These are phyloP conservation scores for Neoniphon sammara DNA, from an alignment of 2,797 vertebrate genomes.

Conservation along the genomic window DNA sequence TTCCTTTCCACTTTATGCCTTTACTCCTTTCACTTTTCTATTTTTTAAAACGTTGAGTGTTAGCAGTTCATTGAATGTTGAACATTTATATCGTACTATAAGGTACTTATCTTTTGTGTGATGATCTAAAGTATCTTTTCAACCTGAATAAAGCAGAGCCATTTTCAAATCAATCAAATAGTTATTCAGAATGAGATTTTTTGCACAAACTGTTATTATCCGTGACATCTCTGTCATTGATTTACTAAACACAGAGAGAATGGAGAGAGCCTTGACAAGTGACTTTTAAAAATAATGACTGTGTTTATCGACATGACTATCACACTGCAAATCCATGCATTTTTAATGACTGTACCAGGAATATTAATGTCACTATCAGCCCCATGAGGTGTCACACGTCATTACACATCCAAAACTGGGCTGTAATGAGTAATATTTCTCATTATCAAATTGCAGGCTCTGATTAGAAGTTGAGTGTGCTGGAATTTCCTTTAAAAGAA, in stretches of 20 bases:
- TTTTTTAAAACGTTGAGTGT: not conserved
- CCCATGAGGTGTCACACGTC: conserved; percentile 22
- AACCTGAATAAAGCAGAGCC: not conserved
- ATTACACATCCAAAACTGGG: conserved; percentile 26
- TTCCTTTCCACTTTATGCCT: not conserved
- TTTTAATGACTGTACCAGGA: conserved; percentile 52
- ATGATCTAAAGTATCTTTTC: not conserved
- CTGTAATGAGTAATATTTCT: conserved; percentile 37
- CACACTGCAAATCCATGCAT: conserved; percentile 48
- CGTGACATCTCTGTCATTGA: conserved; percentile 11
- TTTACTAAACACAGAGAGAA: conserved; percentile 12
- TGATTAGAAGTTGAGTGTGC: conserved; percentile 19
- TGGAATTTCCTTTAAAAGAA: not conserved
- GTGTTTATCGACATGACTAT: conserved; percentile 37
- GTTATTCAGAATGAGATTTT: conserved; percentile 7
- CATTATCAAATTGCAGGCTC: not conserved
- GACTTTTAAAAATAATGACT: not conserved
- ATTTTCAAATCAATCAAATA: not conserved
- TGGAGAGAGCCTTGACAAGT: not conserved
- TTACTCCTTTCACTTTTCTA: not conserved
- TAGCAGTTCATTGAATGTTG: not conserved
- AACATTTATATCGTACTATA: conserved; percentile 2
- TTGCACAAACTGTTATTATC: not conserved
- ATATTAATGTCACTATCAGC: conserved; percentile 47
- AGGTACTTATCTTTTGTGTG: too few species aligned